Conservation (phyloP, 2,113 vertebrate species). For the Psilopsiagon aymara region DNA sequence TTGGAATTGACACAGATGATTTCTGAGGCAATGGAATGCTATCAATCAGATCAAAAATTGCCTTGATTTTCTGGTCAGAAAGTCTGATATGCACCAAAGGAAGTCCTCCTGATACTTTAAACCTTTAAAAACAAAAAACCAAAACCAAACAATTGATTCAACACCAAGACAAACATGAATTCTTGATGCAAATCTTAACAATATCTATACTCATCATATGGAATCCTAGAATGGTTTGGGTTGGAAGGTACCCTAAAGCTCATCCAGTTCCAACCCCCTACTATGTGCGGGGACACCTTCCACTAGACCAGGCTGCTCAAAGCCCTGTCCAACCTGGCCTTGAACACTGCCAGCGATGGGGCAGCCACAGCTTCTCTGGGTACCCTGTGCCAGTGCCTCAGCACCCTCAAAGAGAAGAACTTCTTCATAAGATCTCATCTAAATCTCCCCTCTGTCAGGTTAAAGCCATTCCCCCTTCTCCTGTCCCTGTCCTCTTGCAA, state of each 20-base stretch:
- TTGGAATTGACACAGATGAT: conserved; percentile 64
- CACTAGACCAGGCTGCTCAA: background rate
- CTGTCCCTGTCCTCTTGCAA: too few relatives aligned
- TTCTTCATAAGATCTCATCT: too few relatives aligned
- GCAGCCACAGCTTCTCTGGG: too few relatives aligned
- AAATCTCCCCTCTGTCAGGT: too few relatives aligned
- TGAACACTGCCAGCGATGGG: background rate
- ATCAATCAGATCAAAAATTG: conserved; percentile 81
- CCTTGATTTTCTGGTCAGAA: conserved; percentile 91
- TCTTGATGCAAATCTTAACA: background rate
- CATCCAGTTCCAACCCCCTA: background rate
- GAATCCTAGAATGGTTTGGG: background rate
- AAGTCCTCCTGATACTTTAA: conserved; percentile 93
- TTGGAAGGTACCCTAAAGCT: background rate
- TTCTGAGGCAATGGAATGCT: conserved; percentile 87
- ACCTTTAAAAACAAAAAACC: conserved; percentile 72
- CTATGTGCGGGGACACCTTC: background rate
- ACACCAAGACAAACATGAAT: background rate
- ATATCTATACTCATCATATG: background rate
- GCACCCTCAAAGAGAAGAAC: too few relatives aligned
- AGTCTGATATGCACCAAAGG: conserved; percentile 89
- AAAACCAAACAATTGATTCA: background rate
- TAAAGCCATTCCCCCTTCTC: too few relatives aligned
- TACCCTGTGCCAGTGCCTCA: too few relatives aligned
- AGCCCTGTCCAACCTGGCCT: background rate